A percentile compares a stretch with the other conserved stretches of the same genome.
These are phyloP conservation scores for Picathartes gymnocephalus DNA, from an alignment of 2,113 vertebrate species.

Conservation along the genomic window DNA sequence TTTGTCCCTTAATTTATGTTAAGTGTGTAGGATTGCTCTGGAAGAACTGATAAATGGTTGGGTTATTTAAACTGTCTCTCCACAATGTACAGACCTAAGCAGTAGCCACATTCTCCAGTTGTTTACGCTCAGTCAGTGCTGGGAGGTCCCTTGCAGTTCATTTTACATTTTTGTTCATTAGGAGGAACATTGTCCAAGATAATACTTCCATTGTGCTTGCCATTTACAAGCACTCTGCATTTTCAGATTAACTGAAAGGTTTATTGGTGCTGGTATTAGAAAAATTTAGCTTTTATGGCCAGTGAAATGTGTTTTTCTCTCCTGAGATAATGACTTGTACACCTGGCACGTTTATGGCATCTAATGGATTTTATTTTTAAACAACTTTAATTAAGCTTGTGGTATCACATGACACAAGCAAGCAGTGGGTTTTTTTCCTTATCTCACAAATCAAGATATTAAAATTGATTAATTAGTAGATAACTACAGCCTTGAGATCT, in stretches of 20 bases:
- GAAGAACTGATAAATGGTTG: not conserved
- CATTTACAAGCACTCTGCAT: not conserved
- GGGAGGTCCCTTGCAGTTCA: not conserved
- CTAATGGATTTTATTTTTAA: not conserved
- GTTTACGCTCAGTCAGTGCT: not conserved
- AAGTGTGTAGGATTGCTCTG: not conserved
- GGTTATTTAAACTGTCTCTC: not conserved
- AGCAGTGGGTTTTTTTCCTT: not conserved
- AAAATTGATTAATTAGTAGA: not conserved
- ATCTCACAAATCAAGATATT: constrained; percentile 1
- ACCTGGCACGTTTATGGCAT: not conserved
- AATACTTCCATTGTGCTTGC: not conserved
- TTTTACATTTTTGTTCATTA: not conserved
- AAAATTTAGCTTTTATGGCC: constrained; percentile 10
- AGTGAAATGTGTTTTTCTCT: constrained; percentile 11
- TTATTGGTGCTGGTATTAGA: not conserved
- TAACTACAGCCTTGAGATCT: not conserved
- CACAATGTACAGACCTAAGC: rapidly evolving
- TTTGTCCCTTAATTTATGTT: not conserved
- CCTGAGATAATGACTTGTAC: not conserved
- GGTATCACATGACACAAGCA: not conserved
- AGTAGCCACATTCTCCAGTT: not conserved
- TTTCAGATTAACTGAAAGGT: constrained; percentile 6
- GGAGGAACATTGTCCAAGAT: not conserved
- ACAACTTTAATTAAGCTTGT: constrained; percentile 22